These are phyloP conservation scores for Halcyon malimbica DNA, from an alignment of 2,113 vertebrate species.

Conservation along the genomic window DNA sequence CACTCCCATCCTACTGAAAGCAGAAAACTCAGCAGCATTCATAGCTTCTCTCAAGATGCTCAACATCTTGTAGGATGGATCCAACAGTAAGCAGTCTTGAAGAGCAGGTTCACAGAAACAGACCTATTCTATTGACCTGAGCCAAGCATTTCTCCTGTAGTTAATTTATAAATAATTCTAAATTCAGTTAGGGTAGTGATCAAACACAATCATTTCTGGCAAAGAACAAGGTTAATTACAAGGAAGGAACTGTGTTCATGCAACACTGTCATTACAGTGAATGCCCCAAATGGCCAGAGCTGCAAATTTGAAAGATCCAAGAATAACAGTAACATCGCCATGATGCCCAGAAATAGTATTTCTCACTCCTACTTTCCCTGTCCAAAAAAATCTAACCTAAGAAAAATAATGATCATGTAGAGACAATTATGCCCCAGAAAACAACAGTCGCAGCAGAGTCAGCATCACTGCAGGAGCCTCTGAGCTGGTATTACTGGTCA, in stretches of 20 bases:
- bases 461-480: background rate
- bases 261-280: background rate
- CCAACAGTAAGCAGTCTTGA: background rate
- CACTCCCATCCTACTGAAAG: background rate
- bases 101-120: background rate
- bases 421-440: background rate
- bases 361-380: background rate
- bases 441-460: background rate
- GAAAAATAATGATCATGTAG: background rate
- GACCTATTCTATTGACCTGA: background rate
- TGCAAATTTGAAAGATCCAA: background rate
- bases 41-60: background rate
- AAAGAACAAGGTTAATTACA: background rate
- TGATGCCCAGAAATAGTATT: rapidly evolving
- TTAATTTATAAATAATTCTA: background rate
- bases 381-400: background rate
- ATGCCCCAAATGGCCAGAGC: background rate
- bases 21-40: background rate
- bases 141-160: background rate
- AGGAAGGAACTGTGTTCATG: background rate
- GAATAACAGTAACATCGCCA: background rate
- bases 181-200: background rate
- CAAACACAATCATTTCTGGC: background rate
- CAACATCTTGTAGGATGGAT: background rate
- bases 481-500: background rate